Evolutionary conservation across 2,888 invertebrate species (phyloP), one percentile per base, ranked within the genome.

Genomic region (Subacronicta megacephala): DNA sequence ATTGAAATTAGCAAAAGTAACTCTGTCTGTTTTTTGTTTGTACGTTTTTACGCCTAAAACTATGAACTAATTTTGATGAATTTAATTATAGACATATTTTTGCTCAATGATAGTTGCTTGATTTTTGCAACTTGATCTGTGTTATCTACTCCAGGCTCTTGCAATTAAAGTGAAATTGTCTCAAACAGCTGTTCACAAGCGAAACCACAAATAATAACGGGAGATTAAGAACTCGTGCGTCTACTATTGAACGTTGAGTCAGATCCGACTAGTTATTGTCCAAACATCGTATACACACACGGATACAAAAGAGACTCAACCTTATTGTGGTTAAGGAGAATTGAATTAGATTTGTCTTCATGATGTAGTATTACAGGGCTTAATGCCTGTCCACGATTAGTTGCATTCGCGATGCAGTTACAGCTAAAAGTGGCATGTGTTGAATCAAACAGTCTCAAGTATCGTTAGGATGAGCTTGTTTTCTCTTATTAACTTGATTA

Each of bases 171-270:
- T 41, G 17, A 60, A 72, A 62, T 66, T 71, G 71, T 62, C 35
- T 42, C 45, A 44, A 71, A 75, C 84, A 81, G 78, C 81, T 80
- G 81, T 72, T 72, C 59, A 75, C 75, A 77, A 78, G 66, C 67
- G 70, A 77, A 83, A 78, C 78, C 77, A 67, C 78, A 69, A 75
- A 75, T 73, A 78, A 81, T 78, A 81, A 69, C 74, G 61, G 74
- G 84, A 77, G 90, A 87, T 90, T 90, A 90, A 89, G 89, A 84
- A 84, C 89, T 85, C 53, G 61, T 55, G 60, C 74, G 89, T 89
- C 90, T 91, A 90, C 90, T 83, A 88, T 89, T 85, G 87, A 89
- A 76, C 87, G 84, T 81, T 89, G 89, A 90, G 82, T 90, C 89
- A 85, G 77, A 46, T 72, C 59, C 53, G n/a, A 46, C 29, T 20